Conservation (phyloP, 1,140 invertebrate species). For the Plectrocnemia conspersa region DNA sequence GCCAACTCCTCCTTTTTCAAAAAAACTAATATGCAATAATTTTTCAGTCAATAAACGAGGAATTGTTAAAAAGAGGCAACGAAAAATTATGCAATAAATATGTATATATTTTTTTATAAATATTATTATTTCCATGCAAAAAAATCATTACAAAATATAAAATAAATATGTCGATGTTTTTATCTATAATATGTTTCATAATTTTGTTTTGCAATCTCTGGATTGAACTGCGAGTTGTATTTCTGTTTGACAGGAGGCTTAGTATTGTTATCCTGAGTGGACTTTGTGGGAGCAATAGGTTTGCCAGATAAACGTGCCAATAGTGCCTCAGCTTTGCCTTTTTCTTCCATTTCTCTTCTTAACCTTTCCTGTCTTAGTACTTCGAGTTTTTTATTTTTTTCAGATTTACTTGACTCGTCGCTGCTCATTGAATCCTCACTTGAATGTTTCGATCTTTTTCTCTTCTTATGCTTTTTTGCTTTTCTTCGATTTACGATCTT, state of each 20-base stretch:
- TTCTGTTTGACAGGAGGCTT: conserved; percentile 56
- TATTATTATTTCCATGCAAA: too few species aligned
- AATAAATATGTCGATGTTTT: too few species aligned
- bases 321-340: conserved; percentile 62
- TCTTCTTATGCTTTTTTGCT: conserved; percentile 42
- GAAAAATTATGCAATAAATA: too few species aligned
- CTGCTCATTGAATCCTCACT: conserved; percentile 31
- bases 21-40: too few species aligned
- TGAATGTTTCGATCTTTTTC: conserved; percentile 35
- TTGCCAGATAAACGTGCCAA: conserved; percentile 62
- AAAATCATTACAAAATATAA: too few species aligned
- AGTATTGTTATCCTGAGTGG: conserved; percentile 34
- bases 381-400: conserved; percentile 58
- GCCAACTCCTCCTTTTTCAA: too few species aligned
- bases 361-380: conserved; percentile 74
- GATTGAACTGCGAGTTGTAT: conserved; percentile 93
- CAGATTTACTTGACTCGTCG: conserved; percentile 38
- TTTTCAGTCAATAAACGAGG: too few species aligned
- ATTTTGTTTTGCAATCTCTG: conserved; percentile 79
- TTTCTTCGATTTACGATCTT: conserved; percentile 46
- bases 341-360: conserved; percentile 73
- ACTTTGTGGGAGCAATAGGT: conserved; percentile 7
- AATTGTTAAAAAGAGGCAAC: too few species aligned
- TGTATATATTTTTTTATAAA: too few species aligned
- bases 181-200: conserved; percentile 46